A percentile compares a stretch with the other conserved stretches of the same genome.
These are phyloP conservation scores for Tylochromis polylepis DNA, from an alignment of 2,113 vertebrate genomes.

Conservation along the genomic window DNA sequence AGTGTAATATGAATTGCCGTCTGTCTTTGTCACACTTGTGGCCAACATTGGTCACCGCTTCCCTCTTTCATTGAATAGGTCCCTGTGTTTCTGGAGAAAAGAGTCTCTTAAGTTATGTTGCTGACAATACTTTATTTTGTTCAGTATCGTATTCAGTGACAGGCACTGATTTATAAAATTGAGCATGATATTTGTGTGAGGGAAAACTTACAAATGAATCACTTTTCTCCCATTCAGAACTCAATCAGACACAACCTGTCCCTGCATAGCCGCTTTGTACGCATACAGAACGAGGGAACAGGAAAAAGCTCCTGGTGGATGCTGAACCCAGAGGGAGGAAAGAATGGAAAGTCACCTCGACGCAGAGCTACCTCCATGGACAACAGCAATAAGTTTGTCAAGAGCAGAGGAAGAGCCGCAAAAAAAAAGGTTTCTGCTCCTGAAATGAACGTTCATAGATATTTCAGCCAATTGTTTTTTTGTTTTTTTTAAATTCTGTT, in stretches of 20 bases:
- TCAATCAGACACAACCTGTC: constrained; percentile 98
- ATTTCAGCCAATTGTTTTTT: neutral
- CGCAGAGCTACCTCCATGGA: constrained; percentile 94
- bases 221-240: constrained; percentile 77
- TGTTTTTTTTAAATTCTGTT: neutral
- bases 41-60: neutral
- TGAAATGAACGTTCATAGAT: neutral
- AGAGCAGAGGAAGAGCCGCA: constrained; percentile 89
- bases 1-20: neutral
- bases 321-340: constrained; percentile 95
- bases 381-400: constrained; percentile 95
- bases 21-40: neutral
- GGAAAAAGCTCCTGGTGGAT: constrained; percentile 99
- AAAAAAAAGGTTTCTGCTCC: constrained; percentile 86
- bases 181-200: neutral
- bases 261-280: constrained; percentile 94
- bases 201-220: neutral
- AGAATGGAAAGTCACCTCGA: constrained; percentile 92
- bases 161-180: neutral
- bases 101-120: neutral
- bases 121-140: neutral
- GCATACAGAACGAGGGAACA: constrained; percentile 96
- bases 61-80: neutral
- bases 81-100: neutral
- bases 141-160: neutral